Conservation (phyloP, 2,888 invertebrate species). For the Trichacis sp. region DNA sequence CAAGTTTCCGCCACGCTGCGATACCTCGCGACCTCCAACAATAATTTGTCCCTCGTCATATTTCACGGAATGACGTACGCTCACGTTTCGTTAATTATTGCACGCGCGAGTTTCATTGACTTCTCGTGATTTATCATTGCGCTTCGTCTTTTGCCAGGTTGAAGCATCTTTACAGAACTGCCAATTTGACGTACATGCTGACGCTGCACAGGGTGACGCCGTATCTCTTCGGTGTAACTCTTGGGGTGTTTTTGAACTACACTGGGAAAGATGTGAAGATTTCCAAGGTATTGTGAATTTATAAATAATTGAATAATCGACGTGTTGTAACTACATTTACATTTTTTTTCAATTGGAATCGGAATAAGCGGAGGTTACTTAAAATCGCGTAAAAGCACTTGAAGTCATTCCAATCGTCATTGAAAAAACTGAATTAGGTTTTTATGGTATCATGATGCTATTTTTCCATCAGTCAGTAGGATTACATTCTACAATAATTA, state of each 20-base stretch:
- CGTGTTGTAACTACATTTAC: too few species aligned
- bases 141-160: constrained; percentile 67
- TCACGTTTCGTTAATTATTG: background rate
- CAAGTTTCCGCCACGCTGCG: constrained; percentile 75
- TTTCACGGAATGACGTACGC: constrained; percentile 79
- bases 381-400: too few species aligned
- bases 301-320: too few species aligned
- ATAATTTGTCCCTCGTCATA: constrained; percentile 75
- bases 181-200: constrained; percentile 75
- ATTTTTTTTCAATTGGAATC: too few species aligned
- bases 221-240: constrained; percentile 75
- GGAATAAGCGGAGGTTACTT: too few species aligned
- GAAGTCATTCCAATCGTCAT: too few species aligned
- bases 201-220: constrained; percentile 76
- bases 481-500: too few species aligned
- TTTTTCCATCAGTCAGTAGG: too few species aligned
- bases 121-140: constrained; percentile 13
- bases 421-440: too few species aligned
- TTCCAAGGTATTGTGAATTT: constrained; percentile 59
- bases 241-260: constrained; percentile 73
- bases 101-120: background rate
- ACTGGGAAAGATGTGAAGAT: constrained; percentile 66
- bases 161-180: constrained; percentile 78
- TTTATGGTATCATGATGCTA: too few species aligned
- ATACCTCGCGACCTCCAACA: constrained; percentile 73